These are phyloP conservation scores for silkworm (Bombyx mori) DNA, from an alignment of 1,140 invertebrate species.

Conservation along the genomic window DNA sequence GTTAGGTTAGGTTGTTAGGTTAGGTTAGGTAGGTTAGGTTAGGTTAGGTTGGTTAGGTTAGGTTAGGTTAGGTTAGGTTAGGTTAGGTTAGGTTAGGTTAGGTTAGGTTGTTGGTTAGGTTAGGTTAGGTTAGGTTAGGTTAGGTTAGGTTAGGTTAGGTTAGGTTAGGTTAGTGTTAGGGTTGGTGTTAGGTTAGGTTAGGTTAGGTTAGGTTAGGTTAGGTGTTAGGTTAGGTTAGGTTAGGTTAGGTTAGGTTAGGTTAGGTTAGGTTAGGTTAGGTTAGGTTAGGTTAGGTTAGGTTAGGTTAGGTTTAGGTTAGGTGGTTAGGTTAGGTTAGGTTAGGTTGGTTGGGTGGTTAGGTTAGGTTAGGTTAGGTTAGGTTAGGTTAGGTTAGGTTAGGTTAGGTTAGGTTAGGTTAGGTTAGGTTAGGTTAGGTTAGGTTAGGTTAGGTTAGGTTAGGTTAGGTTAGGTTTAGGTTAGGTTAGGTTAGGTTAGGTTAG, in stretches of 20 bases:
- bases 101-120: constrained; percentile 10
- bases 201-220: constrained; percentile 19
- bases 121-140: constrained; percentile 11
- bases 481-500: constrained; percentile 29
- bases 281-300: constrained; percentile 2
- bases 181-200: constrained; percentile 22
- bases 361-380: constrained; percentile 37
- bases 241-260: constrained; percentile 22
- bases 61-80: constrained; percentile 12
- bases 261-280: constrained; percentile 13
- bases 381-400: too few relatives aligned
- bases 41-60: too few relatives aligned
- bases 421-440: constrained; percentile 12
- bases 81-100: constrained; percentile 9
- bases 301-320: constrained; percentile 24
- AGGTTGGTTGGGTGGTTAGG: not conserved
- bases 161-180: constrained; percentile 28
- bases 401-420: constrained; percentile 38
- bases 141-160: constrained; percentile 28
- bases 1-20: too few relatives aligned
- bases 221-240: constrained; percentile 22
- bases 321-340: not conserved
- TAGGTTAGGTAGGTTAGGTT: too few relatives aligned
- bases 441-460: constrained; percentile 29
- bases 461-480: constrained; percentile 29